phyloP scores from a whole-genome alignment of 2,888 invertebrate species.

The Phaedon cochleariae region DNA sequence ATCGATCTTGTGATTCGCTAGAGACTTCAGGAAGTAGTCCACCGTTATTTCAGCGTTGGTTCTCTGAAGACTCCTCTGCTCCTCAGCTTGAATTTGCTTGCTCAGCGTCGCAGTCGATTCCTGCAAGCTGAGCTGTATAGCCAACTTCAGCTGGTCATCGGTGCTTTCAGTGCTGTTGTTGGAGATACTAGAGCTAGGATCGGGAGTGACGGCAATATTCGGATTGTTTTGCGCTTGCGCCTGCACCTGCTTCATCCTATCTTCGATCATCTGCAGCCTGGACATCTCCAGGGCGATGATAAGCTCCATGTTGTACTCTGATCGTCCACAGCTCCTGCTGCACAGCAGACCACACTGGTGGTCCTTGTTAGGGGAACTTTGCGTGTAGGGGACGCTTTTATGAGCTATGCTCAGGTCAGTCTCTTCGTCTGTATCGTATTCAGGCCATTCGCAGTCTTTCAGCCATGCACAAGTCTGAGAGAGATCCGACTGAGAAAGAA shows the following conservation, averaged over 20 bases:
- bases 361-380: conserved; percentile 56
- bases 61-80: conserved; percentile 49
- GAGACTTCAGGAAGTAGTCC: conserved; percentile 65
- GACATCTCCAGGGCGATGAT: conserved; percentile 75
- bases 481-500: conserved; percentile 56
- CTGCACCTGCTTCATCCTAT: conserved; percentile 64
- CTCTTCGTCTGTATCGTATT: conserved; percentile 65
- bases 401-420: conserved; percentile 49
- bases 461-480: conserved; percentile 63
- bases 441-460: conserved; percentile 70
- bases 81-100: conserved; percentile 41
- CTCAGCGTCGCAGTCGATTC: conserved; percentile 55
- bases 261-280: conserved; percentile 71
- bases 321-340: conserved; percentile 56
- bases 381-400: conserved; percentile 47
- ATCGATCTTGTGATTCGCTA: conserved; percentile 63
- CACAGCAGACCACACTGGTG: conserved; percentile 68
- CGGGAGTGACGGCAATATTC: conserved; percentile 49
- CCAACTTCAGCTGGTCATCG: conserved; percentile 64
- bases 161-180: conserved; percentile 58
- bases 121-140: conserved; percentile 66
- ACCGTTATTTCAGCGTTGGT: conserved; percentile 65
- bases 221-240: conserved; percentile 25
- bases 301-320: conserved; percentile 70
- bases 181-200: conserved; percentile 59